phyloP scores from a whole-genome alignment of 2,797 vertebrate species.

The Balearica regulorum region DNA sequence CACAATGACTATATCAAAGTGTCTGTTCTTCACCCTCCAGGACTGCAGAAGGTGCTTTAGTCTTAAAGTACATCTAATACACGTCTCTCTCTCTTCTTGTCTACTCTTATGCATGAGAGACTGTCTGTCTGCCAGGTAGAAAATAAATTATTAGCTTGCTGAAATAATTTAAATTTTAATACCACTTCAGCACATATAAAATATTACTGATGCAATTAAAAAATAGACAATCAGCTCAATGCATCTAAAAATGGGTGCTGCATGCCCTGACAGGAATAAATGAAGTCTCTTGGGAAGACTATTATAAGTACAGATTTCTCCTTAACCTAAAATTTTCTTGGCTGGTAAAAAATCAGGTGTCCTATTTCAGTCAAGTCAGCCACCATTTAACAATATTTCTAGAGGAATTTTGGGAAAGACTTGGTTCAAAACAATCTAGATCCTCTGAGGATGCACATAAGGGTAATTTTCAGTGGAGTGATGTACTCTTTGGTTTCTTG shows the following conservation, averaged over 20 bases:
- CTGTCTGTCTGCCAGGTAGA: conserved; percentile 39
- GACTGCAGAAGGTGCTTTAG: conserved; percentile 48
- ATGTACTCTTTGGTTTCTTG: not conserved
- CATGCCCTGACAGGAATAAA: not conserved
- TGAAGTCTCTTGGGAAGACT: not conserved
- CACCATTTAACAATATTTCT: not conserved
- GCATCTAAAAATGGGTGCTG: not conserved
- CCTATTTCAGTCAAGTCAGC: not conserved
- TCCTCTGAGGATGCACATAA: not conserved
- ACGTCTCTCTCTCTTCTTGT: not conserved
- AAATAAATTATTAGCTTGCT: conserved; percentile 45
- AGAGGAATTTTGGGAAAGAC: not conserved
- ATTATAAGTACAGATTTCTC: not conserved
- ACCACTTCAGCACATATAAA: conserved; percentile 58
- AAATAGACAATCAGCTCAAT: conserved; percentile 24
- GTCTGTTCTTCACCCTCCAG: conserved; percentile 57
- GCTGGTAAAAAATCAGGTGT: not conserved
- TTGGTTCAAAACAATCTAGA: not conserved
- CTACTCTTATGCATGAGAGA: conserved; percentile 22
- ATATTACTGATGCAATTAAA: conserved; percentile 70
- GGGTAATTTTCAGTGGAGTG: not conserved
- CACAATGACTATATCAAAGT: conserved; percentile 68
- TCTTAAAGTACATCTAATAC: not conserved
- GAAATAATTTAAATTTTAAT: conserved; percentile 64
- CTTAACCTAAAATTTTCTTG: not conserved